Evolutionary conservation across 2,888 invertebrate species (phyloP).

Genomic region (Papilio gigon): DNA sequence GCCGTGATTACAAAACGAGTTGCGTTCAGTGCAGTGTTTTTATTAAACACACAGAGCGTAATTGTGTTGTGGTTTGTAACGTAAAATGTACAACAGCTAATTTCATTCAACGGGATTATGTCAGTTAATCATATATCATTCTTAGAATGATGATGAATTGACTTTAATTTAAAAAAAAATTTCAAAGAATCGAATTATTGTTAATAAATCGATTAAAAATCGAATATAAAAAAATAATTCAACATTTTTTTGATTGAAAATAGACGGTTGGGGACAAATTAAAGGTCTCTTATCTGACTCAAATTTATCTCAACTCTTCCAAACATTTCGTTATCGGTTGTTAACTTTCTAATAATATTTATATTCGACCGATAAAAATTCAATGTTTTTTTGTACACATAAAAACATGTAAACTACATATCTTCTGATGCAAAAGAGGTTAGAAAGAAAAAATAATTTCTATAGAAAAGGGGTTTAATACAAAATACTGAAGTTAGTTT

Average conservation of each 20-base stretch:
- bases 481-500: no score
- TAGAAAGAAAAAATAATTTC: not conserved
- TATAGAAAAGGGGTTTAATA: not conserved
- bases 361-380: slow-evolving; percentile 18
- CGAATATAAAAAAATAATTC: no score
- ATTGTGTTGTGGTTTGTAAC: slow-evolving; percentile 1
- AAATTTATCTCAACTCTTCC: slow-evolving; percentile 25
- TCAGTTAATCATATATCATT: not conserved
- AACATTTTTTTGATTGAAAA: no score
- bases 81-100: not conserved
- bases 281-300: no score
- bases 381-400: not conserved
- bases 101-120: not conserved
- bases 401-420: not conserved
- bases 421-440: not conserved
- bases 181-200: not conserved
- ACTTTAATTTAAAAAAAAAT: not conserved
- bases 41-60: slow-evolving; percentile 24
- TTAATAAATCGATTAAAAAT: no score
- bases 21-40: slow-evolving; percentile 24
- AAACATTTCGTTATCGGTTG: slow-evolving; percentile 36
- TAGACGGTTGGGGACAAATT: no score
- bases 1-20: slow-evolving; percentile 26
- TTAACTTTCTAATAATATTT: slow-evolving; percentile 24
- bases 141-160: not conserved